These are phyloP conservation scores for Metallyticus violacea DNA, from an alignment of 2,888 invertebrate genomes.

Conservation along the genomic window DNA sequence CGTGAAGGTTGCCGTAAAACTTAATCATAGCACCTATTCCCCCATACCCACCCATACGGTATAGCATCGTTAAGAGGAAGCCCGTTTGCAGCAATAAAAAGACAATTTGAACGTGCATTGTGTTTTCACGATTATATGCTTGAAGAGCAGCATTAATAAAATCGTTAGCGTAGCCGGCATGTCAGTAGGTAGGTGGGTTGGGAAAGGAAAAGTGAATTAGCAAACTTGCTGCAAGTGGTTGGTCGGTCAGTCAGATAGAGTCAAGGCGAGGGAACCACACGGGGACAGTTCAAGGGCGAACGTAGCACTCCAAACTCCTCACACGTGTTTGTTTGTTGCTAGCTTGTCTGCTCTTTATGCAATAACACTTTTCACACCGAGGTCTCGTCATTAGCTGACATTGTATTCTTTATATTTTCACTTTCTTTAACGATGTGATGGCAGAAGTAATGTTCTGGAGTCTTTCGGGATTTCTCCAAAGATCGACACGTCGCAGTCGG, in stretches of 20 bases:
- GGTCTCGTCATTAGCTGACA: not conserved
- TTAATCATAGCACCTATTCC: not conserved
- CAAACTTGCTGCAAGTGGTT: constrained; percentile 5
- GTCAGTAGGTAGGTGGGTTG: constrained; percentile 8
- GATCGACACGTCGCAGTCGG: too few species aligned
- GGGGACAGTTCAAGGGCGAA: constrained; percentile 30
- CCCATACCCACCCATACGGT: not conserved
- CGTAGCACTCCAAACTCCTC: constrained; percentile 20
- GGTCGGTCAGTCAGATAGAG: not conserved
- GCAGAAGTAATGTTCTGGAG: too few species aligned
- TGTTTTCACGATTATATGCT: too few species aligned
- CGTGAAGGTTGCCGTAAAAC: not conserved
- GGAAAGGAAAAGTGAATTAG: not conserved
- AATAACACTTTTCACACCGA: not conserved
- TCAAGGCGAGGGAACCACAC: constrained; percentile 13
- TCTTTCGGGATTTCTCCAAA: too few species aligned
- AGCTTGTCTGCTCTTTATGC: not conserved
- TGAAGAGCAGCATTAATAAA: not conserved
- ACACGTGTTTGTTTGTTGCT: constrained; percentile 1
- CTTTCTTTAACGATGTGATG: not conserved
- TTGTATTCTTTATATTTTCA: too few species aligned
- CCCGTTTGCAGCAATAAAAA: not conserved
- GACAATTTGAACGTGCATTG: not conserved
- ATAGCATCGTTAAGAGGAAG: not conserved
- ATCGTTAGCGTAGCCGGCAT: not conserved